Evolutionary conservation across 2,888 invertebrate species (phyloP).

Genomic region (Drosophila melanosoma): DNA sequence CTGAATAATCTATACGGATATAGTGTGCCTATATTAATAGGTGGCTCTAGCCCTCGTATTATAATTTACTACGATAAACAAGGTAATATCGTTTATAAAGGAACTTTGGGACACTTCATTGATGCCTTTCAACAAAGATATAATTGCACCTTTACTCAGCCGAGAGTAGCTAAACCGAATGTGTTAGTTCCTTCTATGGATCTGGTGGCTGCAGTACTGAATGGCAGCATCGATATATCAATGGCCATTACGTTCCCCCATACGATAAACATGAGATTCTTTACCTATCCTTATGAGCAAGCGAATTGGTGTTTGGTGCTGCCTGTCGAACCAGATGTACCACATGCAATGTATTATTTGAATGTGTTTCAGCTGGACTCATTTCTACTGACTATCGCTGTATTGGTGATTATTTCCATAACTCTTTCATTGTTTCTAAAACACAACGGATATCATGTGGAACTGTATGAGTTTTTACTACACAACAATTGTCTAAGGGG

Average conservation of each 20-base stretch:
- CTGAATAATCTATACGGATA: conserved; percentile 66
- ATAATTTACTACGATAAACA: conserved; percentile 58
- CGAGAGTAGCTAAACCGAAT: conserved; percentile 37
- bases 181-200: conserved; percentile 50
- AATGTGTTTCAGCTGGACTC: conserved; percentile 70
- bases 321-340: conserved; percentile 77
- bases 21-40: conserved; percentile 60
- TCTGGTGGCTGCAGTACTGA: conserved; percentile 62
- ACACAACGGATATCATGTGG: conserved; percentile 55
- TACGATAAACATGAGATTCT: conserved; percentile 40
- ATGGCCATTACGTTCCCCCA: conserved; percentile 56
- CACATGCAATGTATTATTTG: conserved; percentile 70
- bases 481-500: conserved; percentile 81
- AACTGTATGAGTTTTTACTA: conserved; percentile 62
- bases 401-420: conserved; percentile 62
- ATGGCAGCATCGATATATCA: conserved; percentile 74
- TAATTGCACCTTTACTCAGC: conserved; percentile 66
- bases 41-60: conserved; percentile 72
- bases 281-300: conserved; percentile 74
- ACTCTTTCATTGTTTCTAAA: conserved; percentile 63
- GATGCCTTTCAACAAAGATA: conserved; percentile 65
- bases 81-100: conserved; percentile 56
- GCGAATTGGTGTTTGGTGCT: conserved; percentile 76
- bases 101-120: conserved; percentile 74
- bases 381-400: conserved; percentile 57